Base-by-base conservation (phyloP, 92 coral and sea anemone genomes). In the Zoanthus sociatus region DNA sequence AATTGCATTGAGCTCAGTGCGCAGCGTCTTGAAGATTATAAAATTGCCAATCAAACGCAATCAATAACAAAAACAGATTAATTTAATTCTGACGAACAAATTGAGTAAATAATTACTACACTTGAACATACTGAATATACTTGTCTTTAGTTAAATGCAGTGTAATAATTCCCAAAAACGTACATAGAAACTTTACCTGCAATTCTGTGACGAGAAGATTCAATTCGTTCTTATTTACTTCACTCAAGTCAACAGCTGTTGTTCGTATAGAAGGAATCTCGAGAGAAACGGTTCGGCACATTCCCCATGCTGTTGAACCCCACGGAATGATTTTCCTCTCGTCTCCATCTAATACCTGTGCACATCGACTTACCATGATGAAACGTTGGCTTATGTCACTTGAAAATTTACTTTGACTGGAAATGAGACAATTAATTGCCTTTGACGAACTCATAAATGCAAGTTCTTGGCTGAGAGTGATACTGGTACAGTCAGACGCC, bases 281-380 rank as follows among this genome's bases (percentile, higher is more conserved):
- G 67, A 83, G 93, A 26, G 92, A 82, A 54, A 87, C 89, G 5
- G 95, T 90, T 84, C 93, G 71, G 58, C 93, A 74, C 48, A 92
- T 88, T 42, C 95, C 95, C 84, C 88, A 82, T 9, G 88, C 87
- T 17, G 93, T 86, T 12, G 89, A 58, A 8, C 89, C 79, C 95
- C 95, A 92, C 7, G 95, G 95, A 66, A 92, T 78, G 85, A 56
- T 51, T 58, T 42, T 55, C n/a, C 21, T 60, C 66, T 89, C 77
- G 1, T 56, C 75, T 21, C 78, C 37, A 1, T 78, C 10, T 42
- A 89, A 42, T 12, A 84, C 60, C 33, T 89, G 92, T 37, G 92
- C 79, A 75, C 83, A 75, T 60, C 89, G 61, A 50, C 85, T 75
- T 21, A 89, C 86, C 7, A 85, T 76, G 42, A 89, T 66, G 42